Evolutionary conservation across 2,113 vertebrate species (phyloP), one percentile per base, ranked within the genome.

Genomic region (Takifugu bimaculatus): DNA sequence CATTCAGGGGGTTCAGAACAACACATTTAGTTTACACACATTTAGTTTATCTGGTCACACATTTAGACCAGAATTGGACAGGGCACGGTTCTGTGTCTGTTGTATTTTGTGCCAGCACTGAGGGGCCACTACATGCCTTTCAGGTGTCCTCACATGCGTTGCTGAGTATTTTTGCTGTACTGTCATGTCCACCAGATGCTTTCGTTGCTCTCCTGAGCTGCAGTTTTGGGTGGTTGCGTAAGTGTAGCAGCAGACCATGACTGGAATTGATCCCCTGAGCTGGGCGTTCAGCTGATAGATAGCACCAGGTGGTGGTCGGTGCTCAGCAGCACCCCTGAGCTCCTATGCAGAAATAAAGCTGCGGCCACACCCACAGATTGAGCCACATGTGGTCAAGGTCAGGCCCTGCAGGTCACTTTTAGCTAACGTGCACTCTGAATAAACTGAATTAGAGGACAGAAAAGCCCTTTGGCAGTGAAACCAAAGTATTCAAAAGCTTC

Each of bases 321-420:
- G 7, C 43, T 32, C 15, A 35, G n/a, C 29, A 72, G 29, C 32
- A 9, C 58, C 54, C 56, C 45, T 49, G 57, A 81, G 68, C 50
- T 85, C 85, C 81, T 70, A 13, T 4, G 65, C 70, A 85, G 68
- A 85, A 89, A 82, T 79, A 70, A n/a, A 85, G 73, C 81, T 68
- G 63, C 60, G 62, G 58, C 71, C 56, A 68, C 59, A 13, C 63
- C 64, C 55, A 68, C 61, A 71, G 63, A 70, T 26, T 65, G 39
- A 48, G 54, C 50, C 62, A 54, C 32, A 65, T 11, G 51, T 2
- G 64, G 35, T 4, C 63, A 61, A 68, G 65, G 58, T 52, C 50
- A 52, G 50, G 57, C 10, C 26, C 13, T n/a, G 42, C 25, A 45
- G 6, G 9, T 26, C 14, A 63, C 3, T 14, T 57, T 60, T 42